phyloP scores from a whole-genome alignment of 2,113 vertebrate species.

The Meleagris gallopavo region DNA sequence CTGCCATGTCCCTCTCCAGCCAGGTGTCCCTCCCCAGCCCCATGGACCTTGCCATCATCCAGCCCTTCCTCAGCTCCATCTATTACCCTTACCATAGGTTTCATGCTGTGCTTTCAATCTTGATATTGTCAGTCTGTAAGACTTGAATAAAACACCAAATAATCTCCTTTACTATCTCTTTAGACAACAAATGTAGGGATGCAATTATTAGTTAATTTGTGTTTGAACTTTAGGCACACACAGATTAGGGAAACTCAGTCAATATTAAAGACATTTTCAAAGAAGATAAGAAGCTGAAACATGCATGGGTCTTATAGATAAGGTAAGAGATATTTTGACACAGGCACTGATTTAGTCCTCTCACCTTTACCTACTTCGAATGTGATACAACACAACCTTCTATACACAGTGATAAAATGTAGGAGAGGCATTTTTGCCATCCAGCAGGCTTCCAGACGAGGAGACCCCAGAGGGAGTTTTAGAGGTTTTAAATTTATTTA shows the following conservation, averaged over 20 bases:
- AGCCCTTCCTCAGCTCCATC: neutral
- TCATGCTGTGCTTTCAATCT: neutral
- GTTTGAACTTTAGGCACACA: neutral
- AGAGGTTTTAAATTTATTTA: neutral
- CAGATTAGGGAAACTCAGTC: neutral
- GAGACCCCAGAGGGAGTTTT: neutral
- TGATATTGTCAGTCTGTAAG: neutral
- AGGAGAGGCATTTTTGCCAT: neutral
- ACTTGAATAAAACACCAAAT: neutral
- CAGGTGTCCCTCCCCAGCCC: neutral
- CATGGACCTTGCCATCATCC: neutral
- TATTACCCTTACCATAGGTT: neutral
- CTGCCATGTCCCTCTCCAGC: neutral
- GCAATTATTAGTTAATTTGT: neutral
- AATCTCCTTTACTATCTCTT: neutral
- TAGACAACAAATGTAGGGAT: neutral
- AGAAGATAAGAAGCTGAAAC: slow-evolving; percentile 1
- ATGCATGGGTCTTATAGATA: fast-evolving
- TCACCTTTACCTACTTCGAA: neutral
- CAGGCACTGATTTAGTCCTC: neutral
- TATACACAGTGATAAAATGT: fast-evolving
- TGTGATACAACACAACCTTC: neutral
- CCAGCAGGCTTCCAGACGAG: neutral
- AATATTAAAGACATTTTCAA: neutral
- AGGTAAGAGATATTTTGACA: neutral